Evolutionary conservation across 2,888 invertebrate genomes (phyloP).

Genomic region (Noctua fimbriata): DNA sequence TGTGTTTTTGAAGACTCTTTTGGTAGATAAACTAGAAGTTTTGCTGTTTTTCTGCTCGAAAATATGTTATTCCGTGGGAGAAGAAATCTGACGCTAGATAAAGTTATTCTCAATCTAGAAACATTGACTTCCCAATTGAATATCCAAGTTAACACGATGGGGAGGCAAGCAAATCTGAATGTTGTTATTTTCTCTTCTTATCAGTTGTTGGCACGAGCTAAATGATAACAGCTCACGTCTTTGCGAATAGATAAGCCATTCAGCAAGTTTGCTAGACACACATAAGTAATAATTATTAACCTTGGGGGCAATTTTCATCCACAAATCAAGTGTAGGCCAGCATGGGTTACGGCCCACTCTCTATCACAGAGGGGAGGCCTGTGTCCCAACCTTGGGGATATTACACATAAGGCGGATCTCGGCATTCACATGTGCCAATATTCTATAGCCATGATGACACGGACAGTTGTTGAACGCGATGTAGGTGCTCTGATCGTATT

Average conservation of each 20-base stretch:
- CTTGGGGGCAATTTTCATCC: neutral
- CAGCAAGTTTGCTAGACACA: neutral
- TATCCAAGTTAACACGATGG: neutral
- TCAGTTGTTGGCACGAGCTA: slow-evolving; percentile 10
- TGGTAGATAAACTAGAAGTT: neutral
- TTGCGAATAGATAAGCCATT: neutral
- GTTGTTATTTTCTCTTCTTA: slow-evolving; percentile 6
- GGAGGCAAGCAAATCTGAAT: neutral
- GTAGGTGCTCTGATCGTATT: neutral
- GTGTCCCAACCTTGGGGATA: neutral
- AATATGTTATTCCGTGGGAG: neutral
- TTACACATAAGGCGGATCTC: neutral
- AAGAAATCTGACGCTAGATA: neutral
- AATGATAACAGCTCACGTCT: slow-evolving; percentile 5
- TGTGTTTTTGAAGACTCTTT: slow-evolving; percentile 16
- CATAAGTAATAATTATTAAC: neutral
- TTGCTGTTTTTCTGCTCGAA: no score
- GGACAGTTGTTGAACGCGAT: neutral
- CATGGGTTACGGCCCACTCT: neutral
- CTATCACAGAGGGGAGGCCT: neutral
- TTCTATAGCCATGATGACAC: neutral
- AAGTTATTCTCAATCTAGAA: neutral
- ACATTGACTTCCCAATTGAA: neutral
- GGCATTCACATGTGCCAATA: no score
- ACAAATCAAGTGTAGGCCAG: neutral